Evolutionary conservation across 2,797 vertebrate genomes (phyloP).

Genomic region (Gila robusta): DNA sequence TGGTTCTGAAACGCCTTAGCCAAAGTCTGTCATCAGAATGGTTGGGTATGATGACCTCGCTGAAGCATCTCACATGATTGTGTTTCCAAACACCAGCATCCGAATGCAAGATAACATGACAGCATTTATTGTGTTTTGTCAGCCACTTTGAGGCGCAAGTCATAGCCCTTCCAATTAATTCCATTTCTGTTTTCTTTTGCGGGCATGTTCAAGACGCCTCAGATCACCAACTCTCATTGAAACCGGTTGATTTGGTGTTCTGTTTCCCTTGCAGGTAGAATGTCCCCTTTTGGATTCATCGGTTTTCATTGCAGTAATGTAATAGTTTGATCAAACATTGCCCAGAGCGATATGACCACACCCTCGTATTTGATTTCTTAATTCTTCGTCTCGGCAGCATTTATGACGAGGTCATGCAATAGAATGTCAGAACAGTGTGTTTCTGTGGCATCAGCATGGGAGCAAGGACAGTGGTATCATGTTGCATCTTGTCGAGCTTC

Average conservation of each 20-base stretch:
- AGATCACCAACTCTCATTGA: background rate
- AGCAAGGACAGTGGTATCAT: slow-evolving; percentile 59
- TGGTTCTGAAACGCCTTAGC: too few relatives aligned
- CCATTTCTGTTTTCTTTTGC: background rate
- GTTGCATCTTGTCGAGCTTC: slow-evolving; percentile 72
- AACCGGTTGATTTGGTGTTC: background rate
- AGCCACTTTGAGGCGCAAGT: too few relatives aligned
- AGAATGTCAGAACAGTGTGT: slow-evolving; percentile 3
- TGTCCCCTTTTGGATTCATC: background rate
- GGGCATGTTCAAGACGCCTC: background rate
- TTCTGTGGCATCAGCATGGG: slow-evolving; percentile 45
- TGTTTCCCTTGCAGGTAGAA: background rate
- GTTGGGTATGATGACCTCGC: too few relatives aligned
- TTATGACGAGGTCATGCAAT: slow-evolving; percentile 9
- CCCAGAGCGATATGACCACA: background rate
- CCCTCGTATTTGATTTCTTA: slow-evolving; percentile 17
- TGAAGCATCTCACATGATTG: too few relatives aligned
- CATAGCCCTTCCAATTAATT: background rate
- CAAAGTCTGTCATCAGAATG: too few relatives aligned
- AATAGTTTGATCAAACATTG: background rate
- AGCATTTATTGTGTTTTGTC: too few relatives aligned
- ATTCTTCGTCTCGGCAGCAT: background rate
- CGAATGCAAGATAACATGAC: too few relatives aligned
- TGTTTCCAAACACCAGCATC: too few relatives aligned
- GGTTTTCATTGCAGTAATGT: background rate